Percentiles rank a stretch among this genome's conserved stretches.
phyloP scores from a whole-genome alignment of 2,113 vertebrate genomes.

The Percopsis transmontana region DNA sequence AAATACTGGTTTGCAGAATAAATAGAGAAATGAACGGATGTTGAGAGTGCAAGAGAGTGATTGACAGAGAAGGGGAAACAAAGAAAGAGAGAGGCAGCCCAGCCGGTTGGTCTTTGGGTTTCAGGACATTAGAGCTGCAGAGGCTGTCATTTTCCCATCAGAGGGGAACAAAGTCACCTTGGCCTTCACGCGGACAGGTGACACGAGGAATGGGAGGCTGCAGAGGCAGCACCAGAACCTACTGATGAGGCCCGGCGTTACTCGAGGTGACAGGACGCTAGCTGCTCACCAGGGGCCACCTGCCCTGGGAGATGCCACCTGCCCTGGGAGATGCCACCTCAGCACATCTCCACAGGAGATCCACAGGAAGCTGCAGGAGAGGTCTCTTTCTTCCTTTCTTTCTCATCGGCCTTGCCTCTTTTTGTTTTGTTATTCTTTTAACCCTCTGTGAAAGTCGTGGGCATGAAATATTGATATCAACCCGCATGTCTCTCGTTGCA shows the following conservation, averaged over 20 bases:
- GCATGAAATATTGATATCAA: constrained; percentile 67
- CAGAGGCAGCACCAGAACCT: constrained; percentile 39
- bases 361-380: constrained; percentile 12
- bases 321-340: constrained; percentile 67
- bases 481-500: constrained; percentile 53
- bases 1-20: background rate
- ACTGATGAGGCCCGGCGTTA: constrained; percentile 63
- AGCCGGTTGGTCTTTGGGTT: constrained; percentile 44
- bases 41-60: background rate
- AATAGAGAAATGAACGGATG: background rate
- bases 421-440: constrained; percentile 54
- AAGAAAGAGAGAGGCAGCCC: constrained; percentile 20
- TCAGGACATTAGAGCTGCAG: constrained; percentile 48
- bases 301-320: constrained; percentile 47
- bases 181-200: constrained; percentile 74
- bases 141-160: constrained; percentile 74
- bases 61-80: background rate
- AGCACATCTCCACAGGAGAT: constrained; percentile 65
- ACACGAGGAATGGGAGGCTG: constrained; percentile 71
- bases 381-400: constrained; percentile 28
- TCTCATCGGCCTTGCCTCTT: background rate
- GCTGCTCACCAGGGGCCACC: constrained; percentile 61
- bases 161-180: constrained; percentile 78
- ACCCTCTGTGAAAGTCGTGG: constrained; percentile 46
- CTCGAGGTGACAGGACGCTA: constrained; percentile 73